These are phyloP conservation scores for Pica pica DNA, from an alignment of 2,113 vertebrate species.

Conservation along the genomic window DNA sequence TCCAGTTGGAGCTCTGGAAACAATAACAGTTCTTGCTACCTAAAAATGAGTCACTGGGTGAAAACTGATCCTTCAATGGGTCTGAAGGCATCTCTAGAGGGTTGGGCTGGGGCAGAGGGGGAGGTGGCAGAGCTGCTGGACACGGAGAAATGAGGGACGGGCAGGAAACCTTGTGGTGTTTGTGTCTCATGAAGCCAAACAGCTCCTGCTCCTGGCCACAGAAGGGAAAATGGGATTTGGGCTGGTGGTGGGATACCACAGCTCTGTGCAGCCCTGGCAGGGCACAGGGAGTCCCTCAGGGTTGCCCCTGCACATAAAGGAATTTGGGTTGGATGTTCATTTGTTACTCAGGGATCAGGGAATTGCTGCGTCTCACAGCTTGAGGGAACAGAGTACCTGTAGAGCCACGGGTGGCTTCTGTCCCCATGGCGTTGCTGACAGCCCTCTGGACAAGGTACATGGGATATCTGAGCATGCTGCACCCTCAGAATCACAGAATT, in stretches of 20 bases:
- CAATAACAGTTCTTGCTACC: not conserved
- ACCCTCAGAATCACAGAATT: not conserved
- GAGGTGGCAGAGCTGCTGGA: not conserved
- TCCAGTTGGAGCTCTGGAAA: not conserved
- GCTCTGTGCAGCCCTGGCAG: rapidly evolving
- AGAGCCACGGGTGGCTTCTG: not conserved
- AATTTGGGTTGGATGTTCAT: not conserved
- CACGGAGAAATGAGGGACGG: not conserved
- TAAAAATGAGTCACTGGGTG: not conserved
- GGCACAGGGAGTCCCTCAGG: not conserved
- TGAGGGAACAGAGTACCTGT: not conserved
- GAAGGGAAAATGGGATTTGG: not conserved
- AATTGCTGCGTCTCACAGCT: not conserved
- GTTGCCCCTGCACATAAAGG: not conserved
- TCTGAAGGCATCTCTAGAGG: not conserved
- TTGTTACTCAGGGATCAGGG: not conserved
- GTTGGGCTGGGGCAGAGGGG: not conserved
- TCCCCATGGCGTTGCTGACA: rapidly evolving
- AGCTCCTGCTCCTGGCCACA: not conserved
- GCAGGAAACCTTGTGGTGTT: not conserved
- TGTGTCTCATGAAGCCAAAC: not conserved
- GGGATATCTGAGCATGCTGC: not conserved
- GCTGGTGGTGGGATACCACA: rapidly evolving
- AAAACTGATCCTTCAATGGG: not conserved
- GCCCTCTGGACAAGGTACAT: not conserved